Evolutionary conservation across 2,797 vertebrate species (phyloP).

Genomic region (Chloroceryle amazona): DNA sequence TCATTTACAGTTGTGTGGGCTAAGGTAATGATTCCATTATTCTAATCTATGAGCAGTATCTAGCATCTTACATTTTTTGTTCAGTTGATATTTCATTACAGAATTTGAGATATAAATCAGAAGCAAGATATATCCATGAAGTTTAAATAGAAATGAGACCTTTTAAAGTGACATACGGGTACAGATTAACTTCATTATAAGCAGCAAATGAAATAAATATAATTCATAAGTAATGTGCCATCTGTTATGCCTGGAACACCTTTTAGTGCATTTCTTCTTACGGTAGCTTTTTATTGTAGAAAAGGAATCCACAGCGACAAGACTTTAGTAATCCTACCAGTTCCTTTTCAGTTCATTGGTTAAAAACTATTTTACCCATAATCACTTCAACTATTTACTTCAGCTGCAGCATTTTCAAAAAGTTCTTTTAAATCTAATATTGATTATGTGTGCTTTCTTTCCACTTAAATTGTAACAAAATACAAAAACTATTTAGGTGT

Average conservation of each 20-base stretch:
- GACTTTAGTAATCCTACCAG: slow-evolving; percentile 47
- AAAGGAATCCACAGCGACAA: slow-evolving; percentile 53
- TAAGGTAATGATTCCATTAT: slow-evolving; percentile 87
- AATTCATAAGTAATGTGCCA: slow-evolving; percentile 76
- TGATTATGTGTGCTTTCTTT: slow-evolving; percentile 71
- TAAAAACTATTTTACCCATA: slow-evolving; percentile 71
- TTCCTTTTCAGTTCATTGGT: slow-evolving; percentile 68
- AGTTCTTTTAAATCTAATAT: slow-evolving; percentile 70
- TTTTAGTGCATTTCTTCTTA: slow-evolving; percentile 62
- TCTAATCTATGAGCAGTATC: slow-evolving; percentile 74
- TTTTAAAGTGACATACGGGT: slow-evolving; percentile 77
- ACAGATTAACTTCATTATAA: slow-evolving; percentile 78
- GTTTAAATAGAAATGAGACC: slow-evolving; percentile 79
- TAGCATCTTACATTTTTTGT: slow-evolving; percentile 73
- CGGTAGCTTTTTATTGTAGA: slow-evolving; percentile 56
- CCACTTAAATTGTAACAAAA: slow-evolving; percentile 73
- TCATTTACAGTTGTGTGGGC: slow-evolving; percentile 84
- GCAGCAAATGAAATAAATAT: slow-evolving; percentile 76
- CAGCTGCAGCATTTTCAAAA: slow-evolving; percentile 43
- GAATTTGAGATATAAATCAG: slow-evolving; percentile 77
- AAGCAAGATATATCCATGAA: slow-evolving; percentile 63
- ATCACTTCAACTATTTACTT: slow-evolving; percentile 63
- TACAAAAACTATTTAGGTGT: slow-evolving; percentile 76
- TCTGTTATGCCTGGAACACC: slow-evolving; percentile 76
- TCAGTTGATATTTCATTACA: slow-evolving; percentile 76